Base-by-base conservation (phyloP, 2,888 invertebrate species). In the Paralinhomoeus sp. region DNA sequence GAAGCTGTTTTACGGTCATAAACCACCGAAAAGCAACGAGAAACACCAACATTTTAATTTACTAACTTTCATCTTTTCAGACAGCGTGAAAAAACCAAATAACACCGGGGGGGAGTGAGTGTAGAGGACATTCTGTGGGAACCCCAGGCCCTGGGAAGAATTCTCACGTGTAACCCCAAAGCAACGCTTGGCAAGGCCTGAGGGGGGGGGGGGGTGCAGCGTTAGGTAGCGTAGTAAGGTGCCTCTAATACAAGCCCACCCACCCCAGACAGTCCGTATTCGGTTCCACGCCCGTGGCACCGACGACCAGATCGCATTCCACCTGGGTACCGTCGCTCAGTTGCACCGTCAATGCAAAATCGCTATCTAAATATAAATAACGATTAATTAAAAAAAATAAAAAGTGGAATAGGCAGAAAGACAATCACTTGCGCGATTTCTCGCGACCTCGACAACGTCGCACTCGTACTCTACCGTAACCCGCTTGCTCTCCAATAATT, bases 241-340 rank as follows among this genome's bases (percentile, higher is more conserved):
- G 12, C 27, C 27, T 27, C 7, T 12, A 27, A 9, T 27, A 27
- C 27, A 27, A 27, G 12, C 27, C 5, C 27, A 9, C 12, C 27
- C 7, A 7, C 34, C 20, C 35, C 13, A 57, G 62, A 12, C 50
- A 17, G 13, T 53, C 48, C 1, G 55, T 47, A 44, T 54, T 54
- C 7, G 72, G 71, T 2, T 68, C 66, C 0, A 97, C 91, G 18
- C 97, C 97, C 37, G 85, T 93, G 0, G 93, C 97, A 48, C 87
- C 89, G 46, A 99, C 74, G 24, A 97, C 69, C 60, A 93, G 75
- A 69, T 97, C 87, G 68, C 83, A 82, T 17, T 75, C 71, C 53
- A 78, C 68, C 13, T 70, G 63, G 58, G 73, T 72, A 0, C 75
- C 77, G 65, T 79, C 80, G 1, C 74, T 75, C 38, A 93, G 66